A percentile compares a stretch with the other conserved stretches of the same genome.
phyloP scores from a whole-genome alignment of 2,888 invertebrate genomes.

The Cataglyphis rosenhaueri region DNA sequence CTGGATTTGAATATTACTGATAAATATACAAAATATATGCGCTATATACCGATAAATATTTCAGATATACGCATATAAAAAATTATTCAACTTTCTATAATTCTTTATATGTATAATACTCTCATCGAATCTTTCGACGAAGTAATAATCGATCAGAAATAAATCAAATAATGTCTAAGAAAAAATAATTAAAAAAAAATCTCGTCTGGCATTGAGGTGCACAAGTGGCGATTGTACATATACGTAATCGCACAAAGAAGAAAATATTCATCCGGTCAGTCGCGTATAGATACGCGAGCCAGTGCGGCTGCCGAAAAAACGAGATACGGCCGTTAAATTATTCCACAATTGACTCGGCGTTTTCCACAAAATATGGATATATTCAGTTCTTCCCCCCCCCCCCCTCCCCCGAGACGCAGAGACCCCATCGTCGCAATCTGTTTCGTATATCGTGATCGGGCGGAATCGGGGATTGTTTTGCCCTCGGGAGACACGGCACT shows the following conservation, averaged over 20 bases:
- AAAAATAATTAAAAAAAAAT: neutral
- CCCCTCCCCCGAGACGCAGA: constrained; percentile 57
- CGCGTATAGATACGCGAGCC: neutral
- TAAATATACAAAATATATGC: neutral
- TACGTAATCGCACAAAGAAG: constrained; percentile 69
- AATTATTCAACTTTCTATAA: neutral
- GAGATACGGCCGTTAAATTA: constrained; percentile 61
- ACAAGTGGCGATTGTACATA: neutral
- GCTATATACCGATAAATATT: neutral
- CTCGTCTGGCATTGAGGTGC: neutral
- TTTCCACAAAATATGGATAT: constrained; percentile 70
- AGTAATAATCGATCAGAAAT: constrained; percentile 18
- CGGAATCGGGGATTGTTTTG: constrained; percentile 43
- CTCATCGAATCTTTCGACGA: constrained; percentile 22
- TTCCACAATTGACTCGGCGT: constrained; percentile 40
- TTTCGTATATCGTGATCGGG: constrained; percentile 67
- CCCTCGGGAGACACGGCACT: constrained; percentile 45
- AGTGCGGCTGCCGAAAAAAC: constrained; percentile 25
- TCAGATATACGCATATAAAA: neutral
- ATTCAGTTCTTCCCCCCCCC: constrained; percentile 54
- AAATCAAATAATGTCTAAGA: neutral
- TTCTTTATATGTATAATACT: neutral
- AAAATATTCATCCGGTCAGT: neutral
- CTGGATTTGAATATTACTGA: constrained; percentile 18
- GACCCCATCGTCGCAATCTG: constrained; percentile 63